Evolutionary conservation across 2,113 vertebrate genomes (phyloP).

Genomic region (Micronisus gabar): DNA sequence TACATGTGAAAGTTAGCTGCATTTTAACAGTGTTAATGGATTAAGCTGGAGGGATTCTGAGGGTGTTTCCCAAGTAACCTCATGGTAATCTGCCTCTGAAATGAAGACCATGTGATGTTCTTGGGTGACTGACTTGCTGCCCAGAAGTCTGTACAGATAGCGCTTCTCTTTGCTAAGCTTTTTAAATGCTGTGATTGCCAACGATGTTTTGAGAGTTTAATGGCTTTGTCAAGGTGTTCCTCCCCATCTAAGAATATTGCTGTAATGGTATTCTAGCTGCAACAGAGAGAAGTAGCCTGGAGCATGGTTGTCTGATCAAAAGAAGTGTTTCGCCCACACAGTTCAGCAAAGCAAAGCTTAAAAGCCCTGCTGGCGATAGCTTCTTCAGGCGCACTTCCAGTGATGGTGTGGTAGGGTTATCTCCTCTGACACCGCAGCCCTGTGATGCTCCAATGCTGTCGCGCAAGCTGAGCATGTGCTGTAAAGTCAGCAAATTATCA

Average conservation of each 20-base stretch:
- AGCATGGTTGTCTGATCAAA: not conserved
- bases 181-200: not conserved
- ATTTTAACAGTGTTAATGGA: not conserved
- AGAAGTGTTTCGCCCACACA: not conserved
- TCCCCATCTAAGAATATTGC: not conserved
- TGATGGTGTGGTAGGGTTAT: not conserved
- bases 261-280: accelerated
- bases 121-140: not conserved
- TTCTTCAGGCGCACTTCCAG: not conserved
- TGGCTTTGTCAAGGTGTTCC: not conserved
- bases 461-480: not conserved
- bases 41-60: not conserved
- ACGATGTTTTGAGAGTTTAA: not conserved
- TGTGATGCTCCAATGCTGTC: not conserved
- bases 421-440: not conserved
- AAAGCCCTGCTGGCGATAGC: not conserved
- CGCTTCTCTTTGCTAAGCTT: not conserved
- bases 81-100: not conserved
- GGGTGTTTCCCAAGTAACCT: not conserved
- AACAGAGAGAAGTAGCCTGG: not conserved
- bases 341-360: not conserved
- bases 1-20: accelerated
- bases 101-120: not conserved
- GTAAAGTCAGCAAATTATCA: not conserved
- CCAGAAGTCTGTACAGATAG: not conserved